Evolutionary conservation across 2,797 vertebrate genomes (phyloP).

Genomic region (Perodicticus potto): DNA sequence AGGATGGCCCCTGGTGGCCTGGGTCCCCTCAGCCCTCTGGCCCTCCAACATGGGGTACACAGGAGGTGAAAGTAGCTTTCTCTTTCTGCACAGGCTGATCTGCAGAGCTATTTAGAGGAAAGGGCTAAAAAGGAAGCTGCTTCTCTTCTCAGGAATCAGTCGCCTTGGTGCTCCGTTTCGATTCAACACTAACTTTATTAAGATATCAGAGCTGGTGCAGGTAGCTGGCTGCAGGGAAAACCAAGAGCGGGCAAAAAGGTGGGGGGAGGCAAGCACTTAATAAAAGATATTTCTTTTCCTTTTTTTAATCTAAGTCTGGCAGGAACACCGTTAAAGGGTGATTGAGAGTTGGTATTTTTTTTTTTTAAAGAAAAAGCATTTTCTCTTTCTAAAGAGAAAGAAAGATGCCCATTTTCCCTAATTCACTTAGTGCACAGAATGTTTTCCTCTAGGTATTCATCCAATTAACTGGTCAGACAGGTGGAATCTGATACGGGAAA

Average conservation of each 20-base stretch:
- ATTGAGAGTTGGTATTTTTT: slow-evolving; percentile 71
- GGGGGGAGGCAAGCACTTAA: slow-evolving; percentile 71
- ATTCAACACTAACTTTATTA: slow-evolving; percentile 81
- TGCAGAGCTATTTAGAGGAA: neutral
- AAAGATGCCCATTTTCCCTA: slow-evolving; percentile 48
- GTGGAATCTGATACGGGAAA: slow-evolving; percentile 72
- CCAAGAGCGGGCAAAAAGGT: neutral
- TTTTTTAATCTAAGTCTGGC: slow-evolving; percentile 63
- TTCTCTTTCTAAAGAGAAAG: slow-evolving; percentile 77
- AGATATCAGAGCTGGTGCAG: slow-evolving; percentile 80
- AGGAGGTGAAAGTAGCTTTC: neutral
- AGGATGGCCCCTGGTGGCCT: slow-evolving; percentile 54
- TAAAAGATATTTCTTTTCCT: slow-evolving; percentile 74
- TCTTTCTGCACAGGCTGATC: neutral
- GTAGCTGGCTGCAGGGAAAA: slow-evolving; percentile 78
- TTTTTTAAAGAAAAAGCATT: slow-evolving; percentile 74
- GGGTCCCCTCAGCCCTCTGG: neutral
- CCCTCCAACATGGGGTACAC: neutral
- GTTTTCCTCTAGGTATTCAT: slow-evolving; percentile 74
- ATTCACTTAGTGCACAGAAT: slow-evolving; percentile 53
- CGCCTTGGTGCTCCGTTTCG: neutral
- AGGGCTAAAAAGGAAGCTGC: neutral
- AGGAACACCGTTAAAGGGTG: slow-evolving; percentile 76
- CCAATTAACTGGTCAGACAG: slow-evolving; percentile 81
- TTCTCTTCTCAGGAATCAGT: slow-evolving; percentile 4